Evolutionary conservation across 2,888 invertebrate genomes (phyloP).

Genomic region (Archips xylosteana): DNA sequence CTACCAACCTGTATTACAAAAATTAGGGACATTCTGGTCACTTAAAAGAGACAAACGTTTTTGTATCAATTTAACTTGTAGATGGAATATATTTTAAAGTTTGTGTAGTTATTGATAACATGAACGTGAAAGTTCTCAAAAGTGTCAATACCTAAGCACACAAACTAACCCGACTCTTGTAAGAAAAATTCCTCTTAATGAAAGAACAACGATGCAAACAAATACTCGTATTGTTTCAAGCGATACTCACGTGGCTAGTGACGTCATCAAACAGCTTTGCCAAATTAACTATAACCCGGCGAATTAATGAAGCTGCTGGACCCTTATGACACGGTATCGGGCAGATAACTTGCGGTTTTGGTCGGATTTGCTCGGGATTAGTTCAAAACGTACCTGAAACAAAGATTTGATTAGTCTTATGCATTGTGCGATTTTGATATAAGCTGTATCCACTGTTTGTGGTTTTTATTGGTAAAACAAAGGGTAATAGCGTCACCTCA

Average conservation of each 20-base stretch:
- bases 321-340: slow-evolving; percentile 21
- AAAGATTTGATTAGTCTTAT: slow-evolving; percentile 41
- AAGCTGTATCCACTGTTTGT: neutral
- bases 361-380: slow-evolving; percentile 33
- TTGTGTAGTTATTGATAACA: too few species aligned
- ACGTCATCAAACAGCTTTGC: slow-evolving; percentile 52
- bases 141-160: neutral
- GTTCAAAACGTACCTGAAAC: slow-evolving; percentile 59
- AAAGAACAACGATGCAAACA: slow-evolving; percentile 34
- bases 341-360: slow-evolving; percentile 45
- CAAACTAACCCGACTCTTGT: neutral
- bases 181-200: neutral
- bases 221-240: slow-evolving; percentile 60
- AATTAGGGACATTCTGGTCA: neutral
- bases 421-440: neutral
- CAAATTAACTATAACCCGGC: slow-evolving; percentile 38
- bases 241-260: slow-evolving; percentile 54
- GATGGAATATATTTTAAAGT: neutral
- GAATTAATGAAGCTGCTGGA: slow-evolving; percentile 44
- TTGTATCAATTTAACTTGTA: neutral
- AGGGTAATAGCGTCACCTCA: neutral
- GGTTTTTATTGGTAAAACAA: neutral
- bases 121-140: neutral
- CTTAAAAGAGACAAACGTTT: neutral
- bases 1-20: neutral